Base-by-base conservation (phyloP, 2,888 invertebrate species). In the Nymphalis c-album region DNA sequence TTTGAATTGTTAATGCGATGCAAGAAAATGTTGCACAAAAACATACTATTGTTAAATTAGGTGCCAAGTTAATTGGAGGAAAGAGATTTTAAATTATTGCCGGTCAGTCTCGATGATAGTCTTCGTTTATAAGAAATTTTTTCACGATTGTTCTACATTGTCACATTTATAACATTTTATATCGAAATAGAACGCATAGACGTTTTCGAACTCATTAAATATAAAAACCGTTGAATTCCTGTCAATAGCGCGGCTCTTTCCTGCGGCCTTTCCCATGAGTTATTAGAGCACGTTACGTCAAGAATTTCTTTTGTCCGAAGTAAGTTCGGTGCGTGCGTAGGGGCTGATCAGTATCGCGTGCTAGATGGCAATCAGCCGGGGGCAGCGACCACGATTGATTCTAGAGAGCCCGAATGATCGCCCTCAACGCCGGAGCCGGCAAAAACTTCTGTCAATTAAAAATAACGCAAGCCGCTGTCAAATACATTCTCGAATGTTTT, bases 1-100 rank as follows among this genome's bases (percentile, higher is more conserved):
- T 91, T 91, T 88, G 88, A 89, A 90, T 91, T 90, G 88, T 86
- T 87, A 90, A 92, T 91, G 80, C 78, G 72, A 78, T 83, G 84
- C 85, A 85, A 90, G 84, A 86, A 90, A 91, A 89, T 86, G 87
- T 87, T 88, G 88, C 87, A 90, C 86, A 86, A 86, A 84, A 81
- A 76, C 78, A 79, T 80, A 85, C 72, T 82, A 81, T 80, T 73
- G 74, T 82, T 84, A 80, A 87, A 88, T 88, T 89, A 86, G 86
- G 85, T 87, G 86, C 78, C 82, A 84, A 82, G 79, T 84, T n/a
- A n/a, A 81, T 76, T 80, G 35, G 8, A 17, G 31, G 35, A 55
- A 31, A 50, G 40, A 47, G 22, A 66, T 61, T 47, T 57, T 58
- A 46, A 46, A 22, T 59, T 7, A 55, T 55, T 3, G 5, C 31